These are phyloP conservation scores for Autographa gamma DNA, from an alignment of 2,888 invertebrate species.

Conservation along the genomic window DNA sequence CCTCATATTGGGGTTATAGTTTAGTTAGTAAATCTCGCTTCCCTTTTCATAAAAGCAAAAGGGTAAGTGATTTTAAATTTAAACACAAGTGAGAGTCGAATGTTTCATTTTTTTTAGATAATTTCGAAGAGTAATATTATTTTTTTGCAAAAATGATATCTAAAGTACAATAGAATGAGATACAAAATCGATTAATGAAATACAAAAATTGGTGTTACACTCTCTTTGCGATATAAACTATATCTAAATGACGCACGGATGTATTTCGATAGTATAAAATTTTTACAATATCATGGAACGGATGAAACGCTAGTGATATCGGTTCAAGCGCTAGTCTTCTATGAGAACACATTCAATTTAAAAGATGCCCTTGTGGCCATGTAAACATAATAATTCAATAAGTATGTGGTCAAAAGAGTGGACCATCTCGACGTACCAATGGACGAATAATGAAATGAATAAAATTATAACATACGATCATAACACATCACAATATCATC, in stretches of 20 bases:
- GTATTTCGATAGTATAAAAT: conserved; percentile 74
- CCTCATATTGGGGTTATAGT: conserved; percentile 27
- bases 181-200: conserved; percentile 63
- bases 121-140: conserved; percentile 48
- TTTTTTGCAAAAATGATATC: conserved; percentile 56
- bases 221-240: conserved; percentile 66
- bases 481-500: conserved; percentile 58
- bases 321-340: conserved; percentile 70
- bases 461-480: conserved; percentile 61
- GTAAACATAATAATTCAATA: conserved; percentile 48
- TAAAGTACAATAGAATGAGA: conserved; percentile 62
- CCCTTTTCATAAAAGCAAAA: conserved; percentile 52
- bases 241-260: conserved; percentile 73
- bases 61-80: conserved; percentile 49
- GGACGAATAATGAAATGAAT: conserved; percentile 77
- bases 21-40: conserved; percentile 44
- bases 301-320: conserved; percentile 78
- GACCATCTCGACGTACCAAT: conserved; percentile 62
- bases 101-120: conserved; percentile 34
- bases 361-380: conserved; percentile 56
- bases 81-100: conserved; percentile 36
- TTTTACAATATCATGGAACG: conserved; percentile 80
- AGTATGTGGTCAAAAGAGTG: conserved; percentile 73
- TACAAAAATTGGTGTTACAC: conserved; percentile 75
- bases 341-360: conserved; percentile 68